Evolutionary conservation across 2,113 vertebrate genomes (phyloP).

Genomic region (Tychaedon coryphoeus): DNA sequence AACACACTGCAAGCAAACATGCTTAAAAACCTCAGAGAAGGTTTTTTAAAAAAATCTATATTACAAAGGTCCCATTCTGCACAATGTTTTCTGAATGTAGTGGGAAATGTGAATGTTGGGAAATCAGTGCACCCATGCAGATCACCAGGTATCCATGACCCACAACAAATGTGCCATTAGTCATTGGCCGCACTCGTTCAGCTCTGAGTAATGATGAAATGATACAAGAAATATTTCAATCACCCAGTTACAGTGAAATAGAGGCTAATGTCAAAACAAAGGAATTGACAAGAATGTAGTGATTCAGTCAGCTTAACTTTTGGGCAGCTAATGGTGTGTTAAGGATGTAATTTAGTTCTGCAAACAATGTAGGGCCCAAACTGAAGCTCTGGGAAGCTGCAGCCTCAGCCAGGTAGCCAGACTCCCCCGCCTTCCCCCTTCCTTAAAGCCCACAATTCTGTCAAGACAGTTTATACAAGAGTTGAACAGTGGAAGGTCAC

Average conservation of each 20-base stretch:
- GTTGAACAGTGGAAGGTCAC: not conserved
- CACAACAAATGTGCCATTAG: not conserved
- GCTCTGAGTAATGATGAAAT: not conserved
- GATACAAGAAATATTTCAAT: not conserved
- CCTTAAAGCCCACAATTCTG: not conserved
- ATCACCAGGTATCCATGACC: not conserved
- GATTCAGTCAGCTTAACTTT: not conserved
- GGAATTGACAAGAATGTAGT: not conserved
- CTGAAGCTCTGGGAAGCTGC: not conserved
- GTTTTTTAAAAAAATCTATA: accelerated
- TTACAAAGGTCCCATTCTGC: not conserved
- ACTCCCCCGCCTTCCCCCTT: accelerated
- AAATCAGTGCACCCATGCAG: not conserved
- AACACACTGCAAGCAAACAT: not conserved
- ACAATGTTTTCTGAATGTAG: not conserved
- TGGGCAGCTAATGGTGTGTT: not conserved
- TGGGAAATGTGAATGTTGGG: not conserved
- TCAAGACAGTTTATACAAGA: not conserved
- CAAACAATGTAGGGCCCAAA: accelerated
- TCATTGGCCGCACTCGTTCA: not conserved
- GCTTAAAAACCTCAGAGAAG: not conserved
- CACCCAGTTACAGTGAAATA: not conserved
- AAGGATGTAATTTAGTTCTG: not conserved
- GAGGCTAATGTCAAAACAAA: not conserved
- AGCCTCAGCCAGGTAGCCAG: not conserved